A percentile compares a stretch with the other conserved stretches of the same genome.
These are phyloP conservation scores for Brienomyrus brachyistius DNA, from an alignment of 2,113 vertebrate genomes.

Conservation along the genomic window DNA sequence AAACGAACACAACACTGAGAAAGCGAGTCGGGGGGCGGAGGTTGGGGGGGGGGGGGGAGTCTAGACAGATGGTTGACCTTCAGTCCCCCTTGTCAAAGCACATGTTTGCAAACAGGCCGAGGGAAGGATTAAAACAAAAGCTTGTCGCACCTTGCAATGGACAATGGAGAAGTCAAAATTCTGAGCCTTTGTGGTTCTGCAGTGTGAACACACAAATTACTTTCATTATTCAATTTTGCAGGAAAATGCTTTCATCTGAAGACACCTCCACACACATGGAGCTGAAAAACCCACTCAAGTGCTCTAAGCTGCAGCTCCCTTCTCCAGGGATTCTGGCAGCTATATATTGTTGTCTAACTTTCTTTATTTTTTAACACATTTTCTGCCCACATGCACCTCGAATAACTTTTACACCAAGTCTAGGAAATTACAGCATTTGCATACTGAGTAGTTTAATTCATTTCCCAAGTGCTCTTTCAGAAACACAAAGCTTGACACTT, in stretches of 20 bases:
- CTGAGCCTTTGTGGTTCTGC: neutral
- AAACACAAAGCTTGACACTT: neutral
- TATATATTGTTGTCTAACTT: neutral
- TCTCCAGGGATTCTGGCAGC: neutral
- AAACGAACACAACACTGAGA: neutral
- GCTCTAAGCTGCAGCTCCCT: neutral
- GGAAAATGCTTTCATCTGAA: neutral
- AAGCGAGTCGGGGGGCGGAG: slow-evolving; percentile 5
- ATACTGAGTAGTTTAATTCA: neutral
- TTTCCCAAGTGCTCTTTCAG: neutral
- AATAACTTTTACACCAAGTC: neutral
- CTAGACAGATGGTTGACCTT: slow-evolving; percentile 21
- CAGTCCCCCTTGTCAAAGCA: neutral
- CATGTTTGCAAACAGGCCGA: neutral
- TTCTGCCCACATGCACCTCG: neutral
- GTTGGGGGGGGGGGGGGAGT: neutral
- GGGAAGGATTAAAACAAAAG: neutral
- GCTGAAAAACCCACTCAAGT: neutral
- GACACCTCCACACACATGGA: neutral
- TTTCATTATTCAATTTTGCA: neutral
- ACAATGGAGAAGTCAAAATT: neutral
- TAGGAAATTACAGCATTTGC: neutral
- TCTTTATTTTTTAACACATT: neutral
- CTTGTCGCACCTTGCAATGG: too few relatives aligned
- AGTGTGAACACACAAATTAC: neutral